Base-by-base conservation (phyloP, 2,888 invertebrate genomes). In the Apodemia duryi region DNA sequence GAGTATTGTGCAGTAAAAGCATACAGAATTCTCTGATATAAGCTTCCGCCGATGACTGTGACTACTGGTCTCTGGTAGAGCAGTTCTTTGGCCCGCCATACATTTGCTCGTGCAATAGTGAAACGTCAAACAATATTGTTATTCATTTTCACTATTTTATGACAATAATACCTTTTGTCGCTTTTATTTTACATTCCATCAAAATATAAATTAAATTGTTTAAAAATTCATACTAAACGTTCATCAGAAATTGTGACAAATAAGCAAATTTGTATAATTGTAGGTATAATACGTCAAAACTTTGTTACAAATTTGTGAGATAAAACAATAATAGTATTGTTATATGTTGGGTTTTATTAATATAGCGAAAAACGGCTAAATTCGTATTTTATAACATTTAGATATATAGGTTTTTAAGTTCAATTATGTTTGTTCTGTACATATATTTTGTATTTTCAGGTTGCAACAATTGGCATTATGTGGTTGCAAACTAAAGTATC, bases 121-220 rank as follows among this genome's bases (percentile, higher is more conserved):
- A 91, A 91, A 91, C 86, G 91, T 91, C 91, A 91, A 87, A 85
- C 73, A 70, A 75, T 75, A 84, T 84, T 83, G 80, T 83, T 83
- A 80, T 79, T 79, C 72, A 78, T 78, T 83, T 81, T 81, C 70
- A 70, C 71, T 72, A 67, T 61, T 73, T 74, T 70, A 68, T 70
- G 66, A 68, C 63, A 73, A 77, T 75, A 74, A 72, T 68, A 65
- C 65, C 61, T 69, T 57, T 68, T 52, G 67, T 29, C 63, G n/a
- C 61, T 57, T 65, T 66, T 67, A 70, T 69, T 71, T 66, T 63
- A 60, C 63, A 63, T 70, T 67, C 66, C 69, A 65, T 66, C 66
- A 43, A 68, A 46, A 63, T 71, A 70, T 51, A 67, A 77, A 73
- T 71, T 75, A 76, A 76, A 52, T 9, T 54, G 35, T 21, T 60